A percentile compares a stretch with the other conserved stretches of the same genome.
phyloP scores from a whole-genome alignment of 2,888 invertebrate genomes.

The Hyles lineata region DNA sequence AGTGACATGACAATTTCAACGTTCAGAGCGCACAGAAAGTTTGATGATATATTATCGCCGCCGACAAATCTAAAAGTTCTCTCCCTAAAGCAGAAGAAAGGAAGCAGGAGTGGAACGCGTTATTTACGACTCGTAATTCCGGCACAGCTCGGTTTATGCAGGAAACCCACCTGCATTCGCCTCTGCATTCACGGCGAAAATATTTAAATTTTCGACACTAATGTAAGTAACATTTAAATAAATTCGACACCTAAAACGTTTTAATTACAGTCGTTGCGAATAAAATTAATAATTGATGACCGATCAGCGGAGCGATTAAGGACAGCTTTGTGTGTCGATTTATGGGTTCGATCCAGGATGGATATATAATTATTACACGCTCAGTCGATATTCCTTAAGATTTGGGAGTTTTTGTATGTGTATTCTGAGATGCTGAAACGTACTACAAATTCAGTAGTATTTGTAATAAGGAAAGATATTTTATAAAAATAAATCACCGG shows the following conservation, averaged over 20 bases:
- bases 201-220: not conserved
- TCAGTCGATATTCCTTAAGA: too few species aligned
- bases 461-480: too few species aligned
- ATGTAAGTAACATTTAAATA: not conserved
- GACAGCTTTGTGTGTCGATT: too few species aligned
- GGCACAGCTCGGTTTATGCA: conserved; percentile 63
- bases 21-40: conserved; percentile 42
- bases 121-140: conserved; percentile 80
- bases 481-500: too few species aligned
- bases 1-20: conserved; percentile 37
- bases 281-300: too few species aligned
- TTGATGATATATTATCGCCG: conserved; percentile 55
- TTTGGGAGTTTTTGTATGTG: too few species aligned
- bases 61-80: conserved; percentile 61
- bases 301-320: too few species aligned
- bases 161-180: conserved; percentile 65
- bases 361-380: too few species aligned
- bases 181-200: not conserved
- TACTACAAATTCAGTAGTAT: too few species aligned
- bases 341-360: too few species aligned
- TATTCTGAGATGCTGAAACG: too few species aligned
- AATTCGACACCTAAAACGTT: not conserved
- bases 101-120: conserved; percentile 71
- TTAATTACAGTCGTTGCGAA: too few species aligned
- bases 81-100: conserved; percentile 67